Evolutionary conservation across 2,888 invertebrate genomes (phyloP).

Genomic region (Mimachlamys varia): DNA sequence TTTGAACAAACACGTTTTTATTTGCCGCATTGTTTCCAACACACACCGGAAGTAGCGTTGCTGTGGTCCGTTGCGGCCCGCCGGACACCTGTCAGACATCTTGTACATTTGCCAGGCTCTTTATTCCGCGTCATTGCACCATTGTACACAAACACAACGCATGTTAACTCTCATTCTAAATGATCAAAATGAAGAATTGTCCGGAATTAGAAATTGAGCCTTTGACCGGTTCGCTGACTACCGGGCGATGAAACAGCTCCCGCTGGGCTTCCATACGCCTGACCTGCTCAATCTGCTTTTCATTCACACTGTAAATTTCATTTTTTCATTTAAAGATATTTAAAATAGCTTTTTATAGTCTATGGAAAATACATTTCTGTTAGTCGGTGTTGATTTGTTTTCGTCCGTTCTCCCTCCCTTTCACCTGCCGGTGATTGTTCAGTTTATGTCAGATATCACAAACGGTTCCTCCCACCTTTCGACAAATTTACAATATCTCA

Average conservation of each 20-base stretch:
- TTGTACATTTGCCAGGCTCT: constrained; percentile 3
- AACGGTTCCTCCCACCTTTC: background rate
- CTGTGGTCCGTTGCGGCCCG: background rate
- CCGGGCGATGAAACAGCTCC: constrained; percentile 8
- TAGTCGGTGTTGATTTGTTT: background rate
- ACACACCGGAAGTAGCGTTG: background rate
- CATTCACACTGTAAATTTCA: background rate
- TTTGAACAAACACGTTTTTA: constrained; percentile 24
- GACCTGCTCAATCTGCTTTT: background rate
- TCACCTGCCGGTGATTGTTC: background rate
- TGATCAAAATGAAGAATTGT: background rate
- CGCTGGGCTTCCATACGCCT: background rate
- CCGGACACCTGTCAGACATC: background rate
- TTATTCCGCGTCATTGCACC: background rate
- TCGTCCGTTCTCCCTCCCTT: background rate
- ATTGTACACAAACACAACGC: background rate
- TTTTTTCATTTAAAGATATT: constrained; percentile 18
- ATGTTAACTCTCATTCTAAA: background rate
- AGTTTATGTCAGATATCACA: background rate
- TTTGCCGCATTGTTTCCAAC: background rate
- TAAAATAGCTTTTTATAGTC: background rate
- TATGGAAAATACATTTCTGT: background rate
- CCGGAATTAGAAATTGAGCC: background rate
- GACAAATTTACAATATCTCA: constrained; percentile 8
- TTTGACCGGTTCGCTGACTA: background rate